Evolutionary conservation across 2,888 invertebrate genomes (phyloP), one percentile per base, ranked within the genome.

Genomic region (Melieria picta): DNA sequence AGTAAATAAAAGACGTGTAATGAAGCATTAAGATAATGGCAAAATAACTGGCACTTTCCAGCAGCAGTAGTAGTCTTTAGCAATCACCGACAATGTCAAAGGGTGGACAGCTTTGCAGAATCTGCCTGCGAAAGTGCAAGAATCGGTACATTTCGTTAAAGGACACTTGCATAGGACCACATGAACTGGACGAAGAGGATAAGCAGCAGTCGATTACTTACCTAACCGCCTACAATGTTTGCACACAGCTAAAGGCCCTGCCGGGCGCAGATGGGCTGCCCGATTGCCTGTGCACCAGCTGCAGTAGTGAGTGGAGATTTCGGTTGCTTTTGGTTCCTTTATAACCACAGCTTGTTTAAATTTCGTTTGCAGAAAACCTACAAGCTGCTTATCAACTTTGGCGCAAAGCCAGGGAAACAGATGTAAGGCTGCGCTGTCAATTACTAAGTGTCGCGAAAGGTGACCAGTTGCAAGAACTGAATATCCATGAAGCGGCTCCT

Each of bases 191-290:
- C 30, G 30, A 42, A 43, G n/a, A 48, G 7, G 9, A 3, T 6
- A n/a, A n/a, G 5, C n/a, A 60, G 11, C 45, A 48, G 16, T n/a
- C 16, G 7, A 43, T 75, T 13, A 78, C 76, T 30, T 79, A 77
- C 62, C 48, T 76, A 1, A 78, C 78, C 11, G 70, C 74, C 9
- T 79, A 77, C 43, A 80, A 76, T 63, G 69, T 75, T 4, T 80
- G 79, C 50, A 81, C 82, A 0, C 77, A 80, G 5, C 65, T 82
- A 5, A 74, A 76, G 50, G 78, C 79, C 3, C 9, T 56, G 9
- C 6, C 71, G 5, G 48, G 65, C 6, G 65, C 70, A 7, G 80
- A 80, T 70, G 74, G 72, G 7, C 56, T 80, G 0, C 80, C 82
- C 0, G 76, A 77, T 63, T 69, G 71, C 46, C 62, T 82, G 11